Evolutionary conservation across 1,140 invertebrate genomes (phyloP).

Genomic region (Cecropterus lyciades): DNA sequence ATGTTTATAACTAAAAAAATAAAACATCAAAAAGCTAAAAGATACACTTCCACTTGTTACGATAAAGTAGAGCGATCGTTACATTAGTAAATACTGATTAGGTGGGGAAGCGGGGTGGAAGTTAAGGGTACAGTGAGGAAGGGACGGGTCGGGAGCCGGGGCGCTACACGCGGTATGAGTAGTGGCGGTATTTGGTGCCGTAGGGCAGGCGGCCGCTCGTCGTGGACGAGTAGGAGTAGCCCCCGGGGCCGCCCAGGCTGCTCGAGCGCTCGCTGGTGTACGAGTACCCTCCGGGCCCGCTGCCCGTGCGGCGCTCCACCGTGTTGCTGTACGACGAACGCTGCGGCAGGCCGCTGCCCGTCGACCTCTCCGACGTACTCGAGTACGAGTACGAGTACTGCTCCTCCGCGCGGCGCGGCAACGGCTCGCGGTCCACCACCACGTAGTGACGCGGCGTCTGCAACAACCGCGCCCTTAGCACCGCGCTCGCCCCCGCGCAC

Average conservation of each 20-base stretch:
- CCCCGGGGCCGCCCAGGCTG: constrained; percentile 90
- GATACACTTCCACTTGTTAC: constrained; percentile 72
- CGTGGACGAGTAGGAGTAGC: constrained; percentile 92
- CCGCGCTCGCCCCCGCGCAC: constrained; percentile 51
- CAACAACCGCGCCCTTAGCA: constrained; percentile 78
- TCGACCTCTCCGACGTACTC: constrained; percentile 82
- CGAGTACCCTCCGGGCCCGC: constrained; percentile 88
- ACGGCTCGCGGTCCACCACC: constrained; percentile 90
- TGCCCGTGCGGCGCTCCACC: constrained; percentile 87
- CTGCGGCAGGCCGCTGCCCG: constrained; percentile 82
- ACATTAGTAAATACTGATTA: constrained; percentile 82
- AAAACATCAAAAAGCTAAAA: constrained; percentile 68
- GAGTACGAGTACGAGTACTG: constrained; percentile 93
- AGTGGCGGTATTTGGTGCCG: constrained; percentile 92
- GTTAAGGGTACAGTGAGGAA: constrained; percentile 45
- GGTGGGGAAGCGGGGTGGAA: constrained; percentile 42
- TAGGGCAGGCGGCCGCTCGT: constrained; percentile 91
- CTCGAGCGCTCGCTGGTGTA: constrained; percentile 90
- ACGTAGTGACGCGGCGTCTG: constrained; percentile 94
- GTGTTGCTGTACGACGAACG: constrained; percentile 87
- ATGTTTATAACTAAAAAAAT: constrained; percentile 51
- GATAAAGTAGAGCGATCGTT: constrained; percentile 77
- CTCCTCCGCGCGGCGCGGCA: constrained; percentile 88
- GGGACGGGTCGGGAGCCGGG: constrained; percentile 65
- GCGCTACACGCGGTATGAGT: constrained; percentile 92